Evolutionary conservation across 2,113 vertebrate species (phyloP), one percentile per base, ranked within the genome.

Genomic region (Gallinago paraguaiae): DNA sequence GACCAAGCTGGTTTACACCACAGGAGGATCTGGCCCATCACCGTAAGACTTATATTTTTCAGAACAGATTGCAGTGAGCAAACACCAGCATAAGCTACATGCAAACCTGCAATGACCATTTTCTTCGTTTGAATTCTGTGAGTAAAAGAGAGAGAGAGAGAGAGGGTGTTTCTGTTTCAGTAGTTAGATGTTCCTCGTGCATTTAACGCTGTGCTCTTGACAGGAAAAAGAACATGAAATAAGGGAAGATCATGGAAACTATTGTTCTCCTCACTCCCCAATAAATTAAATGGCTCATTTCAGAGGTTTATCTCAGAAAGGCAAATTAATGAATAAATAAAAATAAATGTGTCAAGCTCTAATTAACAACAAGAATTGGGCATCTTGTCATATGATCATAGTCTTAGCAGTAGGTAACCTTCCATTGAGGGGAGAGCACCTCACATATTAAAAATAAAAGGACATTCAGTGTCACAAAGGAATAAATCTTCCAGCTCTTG

Each of bases 281-380:
- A 60, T 94, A 97, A 94, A 96, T 97, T 97, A 94, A 97, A 96
- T 77, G 85, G 51, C 82, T 97, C 89, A 87, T 96, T 96, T 96
- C 93, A 95, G 85, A 96, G 96, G 91, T 97, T 88, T 86, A 41
- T 93, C 80, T 84, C 53, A 0, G 56, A 84, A 91, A 71, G 68
- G 53, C 59, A 97, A 96, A 97, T 96, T 94, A 96, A 97, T 95
- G 94, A 96, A 97, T 94, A 96, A 97, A 97, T 96, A 97, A 97
- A 97, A 97, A 95, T 97, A 97, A 97, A 97, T 53, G 91, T 96
- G 95, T 96, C 95, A 94, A 77, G 96, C 88, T 93, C 84, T 97
- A 97, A 97, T 97, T 97, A 97, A 95, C 95, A 96, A 84, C 89
- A 94, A 95, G 93, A 82, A 92, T 67, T 92, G 91, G 93, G 80